Evolutionary conservation across 2,888 invertebrate genomes (phyloP).

Genomic region (Agrotis clavis): DNA sequence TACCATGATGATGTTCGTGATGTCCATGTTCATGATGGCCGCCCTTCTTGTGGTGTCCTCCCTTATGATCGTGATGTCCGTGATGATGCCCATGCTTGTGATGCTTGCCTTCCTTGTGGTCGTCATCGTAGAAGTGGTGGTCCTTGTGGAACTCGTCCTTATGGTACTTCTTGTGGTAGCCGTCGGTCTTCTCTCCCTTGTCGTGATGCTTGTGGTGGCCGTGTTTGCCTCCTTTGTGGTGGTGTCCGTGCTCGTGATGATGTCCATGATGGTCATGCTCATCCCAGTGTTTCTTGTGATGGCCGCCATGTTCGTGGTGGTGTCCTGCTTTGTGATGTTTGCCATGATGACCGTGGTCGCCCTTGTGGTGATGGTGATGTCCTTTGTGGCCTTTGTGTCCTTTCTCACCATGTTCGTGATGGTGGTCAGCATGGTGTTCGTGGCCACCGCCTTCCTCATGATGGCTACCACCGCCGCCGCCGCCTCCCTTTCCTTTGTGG

Average conservation of each 20-base stretch:
- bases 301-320: constrained; percentile 85
- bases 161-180: constrained; percentile 88
- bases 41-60: constrained; percentile 87
- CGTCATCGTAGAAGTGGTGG: constrained; percentile 88
- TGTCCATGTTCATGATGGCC: constrained; percentile 86
- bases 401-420: constrained; percentile 85
- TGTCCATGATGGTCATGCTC: constrained; percentile 85
- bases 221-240: constrained; percentile 87
- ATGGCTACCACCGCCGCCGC: constrained; percentile 75
- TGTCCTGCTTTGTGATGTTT: constrained; percentile 86
- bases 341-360: constrained; percentile 85
- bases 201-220: constrained; percentile 87
- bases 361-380: constrained; percentile 88
- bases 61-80: constrained; percentile 85
- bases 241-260: constrained; percentile 87
- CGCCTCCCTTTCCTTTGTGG: too few species aligned
- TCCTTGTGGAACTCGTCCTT: constrained; percentile 89
- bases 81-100: constrained; percentile 88
- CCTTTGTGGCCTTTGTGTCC: constrained; percentile 88
- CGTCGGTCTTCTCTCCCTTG: constrained; percentile 86
- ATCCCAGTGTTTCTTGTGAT: constrained; percentile 87
- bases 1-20: constrained; percentile 87
- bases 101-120: constrained; percentile 87
- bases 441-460: constrained; percentile 86
- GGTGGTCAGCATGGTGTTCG: constrained; percentile 86